Conservation (phyloP, 2,888 invertebrate genomes). For the Dryocosmus kuriphilus region DNA sequence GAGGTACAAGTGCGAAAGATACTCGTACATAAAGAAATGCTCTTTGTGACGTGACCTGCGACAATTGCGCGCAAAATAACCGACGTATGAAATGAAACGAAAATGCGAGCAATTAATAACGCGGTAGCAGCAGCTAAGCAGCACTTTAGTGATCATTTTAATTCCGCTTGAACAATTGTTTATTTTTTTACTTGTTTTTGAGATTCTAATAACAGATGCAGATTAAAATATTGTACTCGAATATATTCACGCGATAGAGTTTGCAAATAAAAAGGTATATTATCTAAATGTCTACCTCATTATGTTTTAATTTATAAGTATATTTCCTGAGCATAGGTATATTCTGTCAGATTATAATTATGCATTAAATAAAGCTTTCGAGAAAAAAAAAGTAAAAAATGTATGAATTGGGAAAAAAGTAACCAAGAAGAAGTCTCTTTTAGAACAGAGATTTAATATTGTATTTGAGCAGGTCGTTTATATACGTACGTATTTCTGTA, state of each 20-base stretch:
- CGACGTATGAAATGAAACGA: not conserved
- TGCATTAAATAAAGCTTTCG: too few relatives aligned
- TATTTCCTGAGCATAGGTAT: too few relatives aligned
- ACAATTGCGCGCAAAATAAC: not conserved
- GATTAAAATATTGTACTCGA: too few relatives aligned
- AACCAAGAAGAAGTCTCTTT: not conserved
- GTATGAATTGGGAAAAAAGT: not conserved
- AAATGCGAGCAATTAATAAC: not conserved
- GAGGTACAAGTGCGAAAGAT: conserved; percentile 10
- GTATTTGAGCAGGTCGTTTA: not conserved
- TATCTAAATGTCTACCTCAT: too few relatives aligned
- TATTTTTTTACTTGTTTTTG: too few relatives aligned
- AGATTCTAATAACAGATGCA: too few relatives aligned
- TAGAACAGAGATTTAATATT: not conserved
- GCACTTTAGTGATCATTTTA: not conserved
- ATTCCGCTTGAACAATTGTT: not conserved
- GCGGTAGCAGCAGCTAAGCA: not conserved
- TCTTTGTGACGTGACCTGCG: conserved; percentile 2
- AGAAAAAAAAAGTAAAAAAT: not conserved
- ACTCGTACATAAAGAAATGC: conserved; percentile 6
- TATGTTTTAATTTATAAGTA: too few relatives aligned
- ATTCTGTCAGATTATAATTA: too few relatives aligned
- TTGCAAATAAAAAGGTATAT: too few relatives aligned
- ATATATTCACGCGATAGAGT: too few relatives aligned
- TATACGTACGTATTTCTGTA: not conserved